Evolutionary conservation across 2,888 invertebrate species (phyloP).

Genomic region (Parthenolecanium corni): DNA sequence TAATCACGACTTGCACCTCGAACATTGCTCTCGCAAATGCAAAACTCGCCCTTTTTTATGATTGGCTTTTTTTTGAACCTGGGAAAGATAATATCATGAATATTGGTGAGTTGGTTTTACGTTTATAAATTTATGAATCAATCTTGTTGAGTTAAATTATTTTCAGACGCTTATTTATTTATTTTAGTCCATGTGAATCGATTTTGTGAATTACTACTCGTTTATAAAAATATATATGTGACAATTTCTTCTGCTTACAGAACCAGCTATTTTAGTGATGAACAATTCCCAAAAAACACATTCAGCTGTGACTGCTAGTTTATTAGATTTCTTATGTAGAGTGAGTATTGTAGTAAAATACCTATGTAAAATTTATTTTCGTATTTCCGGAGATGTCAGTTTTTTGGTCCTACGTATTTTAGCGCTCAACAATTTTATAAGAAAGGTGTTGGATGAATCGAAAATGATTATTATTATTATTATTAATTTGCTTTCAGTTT

Average conservation of each 20-base stretch:
- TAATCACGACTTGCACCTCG: conserved; percentile 79
- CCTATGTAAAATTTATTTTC: conserved; percentile 39
- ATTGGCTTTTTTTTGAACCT: conserved; percentile 85
- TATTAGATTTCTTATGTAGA: conserved; percentile 78
- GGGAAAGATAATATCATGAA: conserved; percentile 92
- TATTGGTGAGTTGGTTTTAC: conserved; percentile 46
- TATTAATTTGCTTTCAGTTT: too few relatives aligned
- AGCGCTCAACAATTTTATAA: neutral
- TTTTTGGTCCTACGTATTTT: neutral
- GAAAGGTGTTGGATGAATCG: neutral
- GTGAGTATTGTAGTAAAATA: too few relatives aligned
- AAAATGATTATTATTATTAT: too few relatives aligned
- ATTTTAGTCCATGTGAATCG: too few relatives aligned
- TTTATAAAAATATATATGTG: too few relatives aligned
- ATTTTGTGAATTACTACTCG: too few relatives aligned
- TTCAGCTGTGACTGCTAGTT: conserved; percentile 77
- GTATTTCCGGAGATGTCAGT: conserved; percentile 11
- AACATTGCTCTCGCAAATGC: conserved; percentile 81
- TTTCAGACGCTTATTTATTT: neutral
- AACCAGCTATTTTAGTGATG: conserved; percentile 88
- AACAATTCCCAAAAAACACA: conserved; percentile 85
- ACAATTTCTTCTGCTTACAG: too few relatives aligned
- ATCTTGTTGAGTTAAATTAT: too few relatives aligned
- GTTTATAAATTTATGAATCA: neutral
- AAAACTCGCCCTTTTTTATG: conserved; percentile 82